These are phyloP conservation scores for Prorops nasuta DNA, from an alignment of 1,140 invertebrate species.

Conservation along the genomic window DNA sequence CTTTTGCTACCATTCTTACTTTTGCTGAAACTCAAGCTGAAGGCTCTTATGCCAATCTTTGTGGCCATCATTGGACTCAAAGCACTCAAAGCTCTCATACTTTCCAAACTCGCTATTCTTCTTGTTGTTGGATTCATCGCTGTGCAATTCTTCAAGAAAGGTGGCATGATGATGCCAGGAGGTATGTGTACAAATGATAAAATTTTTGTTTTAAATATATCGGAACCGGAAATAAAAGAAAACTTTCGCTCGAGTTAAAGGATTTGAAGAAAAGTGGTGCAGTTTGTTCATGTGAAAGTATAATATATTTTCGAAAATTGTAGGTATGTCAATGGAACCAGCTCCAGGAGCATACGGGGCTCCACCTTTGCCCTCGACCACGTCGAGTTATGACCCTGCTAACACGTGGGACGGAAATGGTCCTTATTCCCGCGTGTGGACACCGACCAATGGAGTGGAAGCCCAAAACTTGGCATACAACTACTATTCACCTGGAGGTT, in stretches of 20 bases:
- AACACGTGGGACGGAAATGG: constrained; percentile 66
- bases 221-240: neutral
- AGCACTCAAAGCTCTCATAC: constrained; percentile 76
- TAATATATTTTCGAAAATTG: no score
- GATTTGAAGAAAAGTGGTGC: no score
- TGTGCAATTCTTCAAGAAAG: constrained; percentile 71
- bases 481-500: constrained; percentile 67
- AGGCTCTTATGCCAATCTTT: constrained; percentile 79
- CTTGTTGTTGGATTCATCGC: constrained; percentile 78
- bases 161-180: constrained; percentile 52
- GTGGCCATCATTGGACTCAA: constrained; percentile 76
- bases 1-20: constrained; percentile 74
- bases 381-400: constrained; percentile 56
- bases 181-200: constrained; percentile 20
- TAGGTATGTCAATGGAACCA: constrained; percentile 73
- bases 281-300: no score
- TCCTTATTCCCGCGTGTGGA: constrained; percentile 75
- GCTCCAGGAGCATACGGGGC: constrained; percentile 62
- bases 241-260: no score
- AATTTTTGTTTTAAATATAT: constrained; percentile 6
- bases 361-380: constrained; percentile 59
- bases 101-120: constrained; percentile 78
- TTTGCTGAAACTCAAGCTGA: constrained; percentile 78
- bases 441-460: constrained; percentile 53
- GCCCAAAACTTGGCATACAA: constrained; percentile 74